Percentiles rank a stretch among this genome's conserved stretches.
Conservation (phyloP, 2,113 vertebrate genomes). For the Leucoraja erinaceus region DNA sequence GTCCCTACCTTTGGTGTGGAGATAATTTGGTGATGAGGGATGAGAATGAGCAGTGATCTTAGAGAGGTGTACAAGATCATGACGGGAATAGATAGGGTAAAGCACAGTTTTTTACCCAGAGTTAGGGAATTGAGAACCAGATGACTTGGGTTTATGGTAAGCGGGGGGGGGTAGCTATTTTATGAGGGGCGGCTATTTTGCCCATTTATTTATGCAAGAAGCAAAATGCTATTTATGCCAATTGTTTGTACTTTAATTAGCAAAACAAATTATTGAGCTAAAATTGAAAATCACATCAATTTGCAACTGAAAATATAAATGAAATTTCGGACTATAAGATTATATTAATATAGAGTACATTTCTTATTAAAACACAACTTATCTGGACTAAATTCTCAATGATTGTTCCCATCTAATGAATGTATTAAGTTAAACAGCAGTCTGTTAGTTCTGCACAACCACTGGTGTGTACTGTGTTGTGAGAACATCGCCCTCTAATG, state of each 20-base stretch:
- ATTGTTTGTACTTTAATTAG: not conserved
- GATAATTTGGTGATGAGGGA: not conserved
- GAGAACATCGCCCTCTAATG: slow-evolving; percentile 6
- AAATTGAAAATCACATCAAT: not conserved
- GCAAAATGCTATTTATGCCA: not conserved
- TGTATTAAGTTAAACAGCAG: not conserved
- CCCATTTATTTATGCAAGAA: not conserved
- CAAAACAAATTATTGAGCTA: not conserved
- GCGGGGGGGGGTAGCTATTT: no score
- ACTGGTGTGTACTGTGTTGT: not conserved
- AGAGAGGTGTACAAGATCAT: no score
- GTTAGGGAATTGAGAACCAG: no score
- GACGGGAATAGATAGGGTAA: no score
- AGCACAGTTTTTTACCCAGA: no score
- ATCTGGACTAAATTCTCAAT: not conserved
- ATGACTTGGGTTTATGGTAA: no score
- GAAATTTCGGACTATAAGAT: not conserved
- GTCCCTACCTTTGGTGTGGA: not conserved
- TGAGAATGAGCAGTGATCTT: no score
- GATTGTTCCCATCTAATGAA: not conserved
- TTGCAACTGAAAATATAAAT: not conserved
- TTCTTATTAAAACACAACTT: not conserved
- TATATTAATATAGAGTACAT: not conserved
- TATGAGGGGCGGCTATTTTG: no score
- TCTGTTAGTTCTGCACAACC: not conserved